Percentiles rank a stretch among this genome's conserved stretches.
Conservation (phyloP, 2,888 invertebrate species). For the Drosophila paranaensis region DNA sequence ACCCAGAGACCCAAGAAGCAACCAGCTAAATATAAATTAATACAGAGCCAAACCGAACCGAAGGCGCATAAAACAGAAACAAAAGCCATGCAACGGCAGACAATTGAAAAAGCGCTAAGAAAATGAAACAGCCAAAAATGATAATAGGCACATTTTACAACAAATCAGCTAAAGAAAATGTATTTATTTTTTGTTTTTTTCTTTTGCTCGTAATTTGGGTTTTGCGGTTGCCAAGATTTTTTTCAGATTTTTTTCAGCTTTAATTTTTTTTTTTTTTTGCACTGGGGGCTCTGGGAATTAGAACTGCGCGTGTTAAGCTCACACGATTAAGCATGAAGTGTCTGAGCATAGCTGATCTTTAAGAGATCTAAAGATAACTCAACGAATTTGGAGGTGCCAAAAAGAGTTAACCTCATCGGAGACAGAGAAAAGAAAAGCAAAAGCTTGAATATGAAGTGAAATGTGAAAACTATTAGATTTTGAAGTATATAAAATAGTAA, state of each 20-base stretch:
- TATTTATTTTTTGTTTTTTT: neutral
- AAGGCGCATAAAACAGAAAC: constrained; percentile 14
- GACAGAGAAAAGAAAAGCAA: neutral
- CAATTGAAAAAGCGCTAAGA: constrained; percentile 57
- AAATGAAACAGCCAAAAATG: constrained; percentile 50
- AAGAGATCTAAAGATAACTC: constrained; percentile 8
- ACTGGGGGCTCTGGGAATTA: constrained; percentile 47
- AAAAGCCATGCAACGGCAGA: constrained; percentile 43
- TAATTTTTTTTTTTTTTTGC: neutral
- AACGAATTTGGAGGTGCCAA: neutral
- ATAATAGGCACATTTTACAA: constrained; percentile 60
- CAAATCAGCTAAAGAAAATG: constrained; percentile 58
- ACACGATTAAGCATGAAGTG: constrained; percentile 49
- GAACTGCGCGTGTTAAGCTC: constrained; percentile 50
- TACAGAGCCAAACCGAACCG: constrained; percentile 51
- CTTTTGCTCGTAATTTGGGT: constrained; percentile 30
- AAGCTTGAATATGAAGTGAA: neutral
- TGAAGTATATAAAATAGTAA: no score
- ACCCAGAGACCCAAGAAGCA: constrained; percentile 44
- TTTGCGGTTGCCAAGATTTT: constrained; percentile 45
- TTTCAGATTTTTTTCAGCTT: constrained; percentile 3
- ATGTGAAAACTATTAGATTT: no score
- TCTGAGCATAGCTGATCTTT: constrained; percentile 25
- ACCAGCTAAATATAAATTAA: constrained; percentile 75
- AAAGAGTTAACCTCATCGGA: neutral